A percentile compares a stretch with the other conserved stretches of the same genome.
These are phyloP conservation scores for Platycercus adscitus DNA, from an alignment of 2,113 vertebrate species.

Conservation along the genomic window DNA sequence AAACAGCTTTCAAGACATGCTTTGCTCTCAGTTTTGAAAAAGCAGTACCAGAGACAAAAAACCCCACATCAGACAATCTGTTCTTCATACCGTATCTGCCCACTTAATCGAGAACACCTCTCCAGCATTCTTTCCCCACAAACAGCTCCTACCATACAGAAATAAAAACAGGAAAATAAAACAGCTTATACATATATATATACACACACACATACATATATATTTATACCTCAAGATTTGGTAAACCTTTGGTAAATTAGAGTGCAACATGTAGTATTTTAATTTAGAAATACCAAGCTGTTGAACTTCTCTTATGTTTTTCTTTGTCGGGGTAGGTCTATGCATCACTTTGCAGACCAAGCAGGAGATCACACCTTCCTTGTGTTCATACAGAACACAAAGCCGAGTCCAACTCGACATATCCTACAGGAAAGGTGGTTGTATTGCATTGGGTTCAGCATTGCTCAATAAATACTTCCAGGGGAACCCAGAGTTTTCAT, in stretches of 20 bases:
- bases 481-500: not conserved
- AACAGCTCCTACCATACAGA: not conserved
- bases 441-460: not conserved
- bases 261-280: accelerated
- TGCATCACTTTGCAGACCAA: not conserved
- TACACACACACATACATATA: not conserved
- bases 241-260: not conserved
- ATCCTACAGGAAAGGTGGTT: not conserved
- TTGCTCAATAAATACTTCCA: not conserved
- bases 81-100: not conserved
- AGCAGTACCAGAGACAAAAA: not conserved
- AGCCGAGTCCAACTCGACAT: not conserved
- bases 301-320: not conserved
- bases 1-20: not conserved
- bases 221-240: not conserved
- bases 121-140: not conserved
- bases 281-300: not conserved
- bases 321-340: not conserved
- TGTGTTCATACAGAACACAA: not conserved
- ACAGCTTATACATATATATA: not conserved
- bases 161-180: not conserved
- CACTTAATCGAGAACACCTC: not conserved
- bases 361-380: not conserved
- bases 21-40: not conserved
- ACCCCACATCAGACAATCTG: not conserved